Percentiles rank a stretch among this genome's conserved stretches.
Conservation (phyloP, 2,888 invertebrate species). For the Limnephilus rhombicus region DNA sequence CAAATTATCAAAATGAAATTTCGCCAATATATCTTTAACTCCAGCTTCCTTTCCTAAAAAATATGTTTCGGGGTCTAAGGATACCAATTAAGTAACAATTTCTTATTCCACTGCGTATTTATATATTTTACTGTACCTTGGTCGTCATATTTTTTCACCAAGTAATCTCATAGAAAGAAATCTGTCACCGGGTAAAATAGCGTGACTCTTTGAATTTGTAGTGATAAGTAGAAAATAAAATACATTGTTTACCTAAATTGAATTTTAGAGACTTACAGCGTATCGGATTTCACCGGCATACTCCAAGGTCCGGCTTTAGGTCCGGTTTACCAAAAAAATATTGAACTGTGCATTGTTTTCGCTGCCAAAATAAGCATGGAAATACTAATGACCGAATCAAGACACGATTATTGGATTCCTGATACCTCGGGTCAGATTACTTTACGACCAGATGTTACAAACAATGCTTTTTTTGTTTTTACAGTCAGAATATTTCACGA, state of each 20-base stretch:
- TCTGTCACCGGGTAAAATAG: neutral
- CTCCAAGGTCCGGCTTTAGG: neutral
- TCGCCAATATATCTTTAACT: too few species aligned
- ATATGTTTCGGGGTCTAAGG: too few species aligned
- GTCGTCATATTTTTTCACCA: too few species aligned
- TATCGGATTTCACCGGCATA: neutral
- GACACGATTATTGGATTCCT: neutral
- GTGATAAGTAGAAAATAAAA: neutral
- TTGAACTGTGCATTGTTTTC: neutral
- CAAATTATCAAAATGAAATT: too few species aligned
- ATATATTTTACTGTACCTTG: too few species aligned
- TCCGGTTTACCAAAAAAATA: neutral
- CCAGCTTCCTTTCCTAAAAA: too few species aligned
- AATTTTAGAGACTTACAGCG: neutral
- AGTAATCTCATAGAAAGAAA: neutral
- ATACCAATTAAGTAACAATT: too few species aligned
- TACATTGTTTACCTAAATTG: neutral
- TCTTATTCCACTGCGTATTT: too few species aligned
- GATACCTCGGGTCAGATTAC: neutral
- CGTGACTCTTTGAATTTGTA: neutral
- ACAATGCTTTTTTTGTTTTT: neutral
- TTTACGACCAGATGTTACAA: neutral
- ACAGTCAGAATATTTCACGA: neutral
- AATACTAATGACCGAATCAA: neutral
- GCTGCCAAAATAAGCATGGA: neutral